These are phyloP conservation scores for Eupeodes luniger DNA, from an alignment of 2,888 invertebrate species.

Conservation along the genomic window DNA sequence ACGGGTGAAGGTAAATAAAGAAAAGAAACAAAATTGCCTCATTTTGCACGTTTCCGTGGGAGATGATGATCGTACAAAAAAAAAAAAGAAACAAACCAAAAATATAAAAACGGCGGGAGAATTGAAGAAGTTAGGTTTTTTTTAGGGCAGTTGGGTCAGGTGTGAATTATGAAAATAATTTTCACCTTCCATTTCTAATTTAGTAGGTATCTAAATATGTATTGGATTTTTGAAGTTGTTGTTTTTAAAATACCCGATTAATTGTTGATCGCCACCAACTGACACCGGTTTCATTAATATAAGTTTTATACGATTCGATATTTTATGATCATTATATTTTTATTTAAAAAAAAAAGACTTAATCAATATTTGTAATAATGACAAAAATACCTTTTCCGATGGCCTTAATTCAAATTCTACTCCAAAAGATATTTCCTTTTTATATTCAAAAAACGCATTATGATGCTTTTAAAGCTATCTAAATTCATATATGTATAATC, in stretches of 20 bases:
- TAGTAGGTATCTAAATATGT: neutral
- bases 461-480: too few species aligned
- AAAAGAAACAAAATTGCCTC: slow-evolving; percentile 11
- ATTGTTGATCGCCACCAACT: neutral
- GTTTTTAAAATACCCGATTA: neutral
- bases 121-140: slow-evolving; percentile 2
- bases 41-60: slow-evolving; percentile 28
- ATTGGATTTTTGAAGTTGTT: neutral
- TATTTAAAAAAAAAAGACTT: too few species aligned
- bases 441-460: too few species aligned
- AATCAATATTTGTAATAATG: too few species aligned
- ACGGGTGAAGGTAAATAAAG: neutral
- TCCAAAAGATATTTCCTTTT: too few species aligned
- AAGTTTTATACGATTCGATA: too few species aligned
- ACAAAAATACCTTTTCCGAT: too few species aligned
- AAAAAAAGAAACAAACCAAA: neutral
- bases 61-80: neutral
- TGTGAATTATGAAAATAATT: neutral
- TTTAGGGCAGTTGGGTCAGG: slow-evolving; percentile 36
- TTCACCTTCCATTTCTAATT: neutral
- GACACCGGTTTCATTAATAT: too few species aligned
- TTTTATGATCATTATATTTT: too few species aligned
- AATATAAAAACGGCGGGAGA: slow-evolving; percentile 55
- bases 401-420: too few species aligned
- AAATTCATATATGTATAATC: too few species aligned